phyloP scores from a whole-genome alignment of 2,888 invertebrate species.

The Pteria penguin region DNA sequence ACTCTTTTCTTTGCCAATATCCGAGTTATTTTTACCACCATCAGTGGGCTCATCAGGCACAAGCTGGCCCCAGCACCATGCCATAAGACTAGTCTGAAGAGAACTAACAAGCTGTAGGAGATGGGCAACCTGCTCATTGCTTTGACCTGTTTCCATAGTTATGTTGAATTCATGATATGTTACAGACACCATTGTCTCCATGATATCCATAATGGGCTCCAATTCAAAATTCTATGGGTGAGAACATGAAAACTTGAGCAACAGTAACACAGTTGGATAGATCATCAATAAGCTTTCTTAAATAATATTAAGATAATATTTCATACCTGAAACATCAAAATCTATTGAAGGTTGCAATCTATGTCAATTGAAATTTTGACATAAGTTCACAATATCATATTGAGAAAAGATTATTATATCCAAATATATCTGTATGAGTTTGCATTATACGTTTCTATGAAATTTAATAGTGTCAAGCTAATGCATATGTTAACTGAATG shows the following conservation, averaged over 20 bases:
- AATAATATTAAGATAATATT: too few species aligned
- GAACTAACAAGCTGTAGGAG: constrained; percentile 76
- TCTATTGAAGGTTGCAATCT: too few species aligned
- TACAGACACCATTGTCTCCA: constrained; percentile 77
- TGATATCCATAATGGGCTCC: constrained; percentile 70
- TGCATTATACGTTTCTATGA: too few species aligned
- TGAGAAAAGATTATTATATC: too few species aligned
- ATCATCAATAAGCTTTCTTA: too few species aligned
- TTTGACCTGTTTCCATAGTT: constrained; percentile 56
- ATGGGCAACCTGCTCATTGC: constrained; percentile 71
- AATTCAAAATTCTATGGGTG: constrained; percentile 72
- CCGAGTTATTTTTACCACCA: not conserved
- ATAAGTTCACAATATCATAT: too few species aligned
- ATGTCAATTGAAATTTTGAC: not conserved
- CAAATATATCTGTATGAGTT: too few species aligned
- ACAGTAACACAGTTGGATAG: too few species aligned
- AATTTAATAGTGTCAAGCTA: too few species aligned
- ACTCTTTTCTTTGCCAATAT: not conserved
- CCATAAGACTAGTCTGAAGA: constrained; percentile 75
- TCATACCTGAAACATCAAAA: too few species aligned
- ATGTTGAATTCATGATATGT: constrained; percentile 72
- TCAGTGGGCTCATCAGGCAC: constrained; percentile 48
- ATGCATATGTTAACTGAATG: too few species aligned
- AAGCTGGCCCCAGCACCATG: constrained; percentile 76
- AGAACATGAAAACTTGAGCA: too few species aligned